Conservation (phyloP, 2,888 invertebrate genomes). For the Gortyna flavago region DNA sequence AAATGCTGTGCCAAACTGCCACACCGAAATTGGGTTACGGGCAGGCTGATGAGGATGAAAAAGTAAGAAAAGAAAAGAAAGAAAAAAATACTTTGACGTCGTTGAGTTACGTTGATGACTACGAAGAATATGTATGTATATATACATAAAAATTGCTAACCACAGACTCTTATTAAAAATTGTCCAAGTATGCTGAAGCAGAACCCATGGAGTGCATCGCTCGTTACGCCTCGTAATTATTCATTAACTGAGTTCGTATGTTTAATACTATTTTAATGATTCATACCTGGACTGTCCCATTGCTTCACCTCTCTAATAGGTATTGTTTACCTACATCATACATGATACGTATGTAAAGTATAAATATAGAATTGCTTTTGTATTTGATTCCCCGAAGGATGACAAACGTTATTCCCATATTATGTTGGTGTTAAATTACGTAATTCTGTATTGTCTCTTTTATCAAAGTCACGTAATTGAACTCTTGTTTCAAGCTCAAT, state of each 20-base stretch:
- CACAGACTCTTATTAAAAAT: constrained; percentile 1
- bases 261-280: constrained; percentile 46
- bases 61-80: background rate
- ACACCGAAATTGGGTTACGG: background rate
- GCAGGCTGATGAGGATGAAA: background rate
- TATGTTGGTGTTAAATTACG: constrained; percentile 13
- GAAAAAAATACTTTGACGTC: background rate
- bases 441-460: constrained; percentile 21
- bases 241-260: constrained; percentile 19
- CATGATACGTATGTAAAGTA: background rate
- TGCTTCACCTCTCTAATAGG: constrained; percentile 45
- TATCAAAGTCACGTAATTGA: constrained; percentile 42
- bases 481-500: constrained; percentile 26
- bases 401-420: constrained; percentile 13
- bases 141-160: background rate
- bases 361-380: constrained; percentile 8
- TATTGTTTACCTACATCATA: constrained; percentile 24
- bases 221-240: constrained; percentile 44
- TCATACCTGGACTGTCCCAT: constrained; percentile 31
- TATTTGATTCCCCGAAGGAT: constrained; percentile 25
- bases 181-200: background rate
- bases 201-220: constrained; percentile 19
- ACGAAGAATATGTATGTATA: background rate
- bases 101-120: background rate
- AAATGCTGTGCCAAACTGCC: background rate